These are phyloP conservation scores for Odontomyia ornata DNA, from an alignment of 2,888 invertebrate species.

Conservation along the genomic window DNA sequence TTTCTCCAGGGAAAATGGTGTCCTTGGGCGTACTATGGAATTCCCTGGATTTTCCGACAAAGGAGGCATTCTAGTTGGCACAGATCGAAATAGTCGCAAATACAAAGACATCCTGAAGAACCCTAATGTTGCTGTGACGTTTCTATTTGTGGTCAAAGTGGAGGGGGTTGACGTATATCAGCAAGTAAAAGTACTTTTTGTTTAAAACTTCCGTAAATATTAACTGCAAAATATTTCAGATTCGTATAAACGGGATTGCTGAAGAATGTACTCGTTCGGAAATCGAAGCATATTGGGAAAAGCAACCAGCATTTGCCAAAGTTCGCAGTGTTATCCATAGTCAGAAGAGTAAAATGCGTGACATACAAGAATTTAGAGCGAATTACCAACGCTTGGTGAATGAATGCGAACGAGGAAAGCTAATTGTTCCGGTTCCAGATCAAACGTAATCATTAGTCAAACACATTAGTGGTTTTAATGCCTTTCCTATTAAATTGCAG, in stretches of 20 bases:
- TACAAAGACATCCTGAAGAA: conserved; percentile 56
- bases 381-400: conserved; percentile 55
- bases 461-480: neutral
- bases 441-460: conserved; percentile 49
- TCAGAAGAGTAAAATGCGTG: conserved; percentile 57
- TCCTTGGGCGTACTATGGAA: conserved; percentile 58
- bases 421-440: conserved; percentile 54
- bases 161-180: neutral
- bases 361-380: conserved; percentile 52
- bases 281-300: conserved; percentile 55
- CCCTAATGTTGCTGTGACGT: conserved; percentile 55
- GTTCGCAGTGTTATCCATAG: conserved; percentile 57
- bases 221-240: conserved; percentile 5
- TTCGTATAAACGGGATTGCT: conserved; percentile 56
- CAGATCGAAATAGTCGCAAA: conserved; percentile 58
- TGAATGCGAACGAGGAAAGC: conserved; percentile 51
- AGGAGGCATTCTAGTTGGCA: conserved; percentile 55
- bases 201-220: neutral
- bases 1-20: conserved; percentile 55
- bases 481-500: conserved; percentile 50
- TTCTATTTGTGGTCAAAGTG: conserved; percentile 51
- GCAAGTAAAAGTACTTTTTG: conserved; percentile 39
- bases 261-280: conserved; percentile 53
- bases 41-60: conserved; percentile 57
- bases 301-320: conserved; percentile 56